Evolutionary conservation across 2,888 invertebrate genomes (phyloP).

Genomic region (Chymomyza amoena): DNA sequence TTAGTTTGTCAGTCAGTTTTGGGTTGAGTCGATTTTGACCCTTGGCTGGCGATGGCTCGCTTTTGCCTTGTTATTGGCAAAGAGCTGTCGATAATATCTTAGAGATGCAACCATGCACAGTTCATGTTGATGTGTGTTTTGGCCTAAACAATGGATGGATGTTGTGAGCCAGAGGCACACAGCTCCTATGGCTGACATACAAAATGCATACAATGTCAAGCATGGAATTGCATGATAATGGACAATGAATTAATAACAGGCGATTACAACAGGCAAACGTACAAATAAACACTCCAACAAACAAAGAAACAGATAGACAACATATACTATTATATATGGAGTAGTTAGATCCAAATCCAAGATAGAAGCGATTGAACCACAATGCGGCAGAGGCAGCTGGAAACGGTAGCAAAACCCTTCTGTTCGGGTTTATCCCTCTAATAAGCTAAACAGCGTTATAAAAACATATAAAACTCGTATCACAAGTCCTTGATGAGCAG

Average conservation of each 20-base stretch:
- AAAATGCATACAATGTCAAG: constrained; percentile 68
- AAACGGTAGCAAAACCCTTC: constrained; percentile 17
- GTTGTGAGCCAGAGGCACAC: constrained; percentile 13
- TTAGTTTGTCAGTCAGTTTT: constrained; percentile 19
- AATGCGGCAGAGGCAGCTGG: constrained; percentile 29
- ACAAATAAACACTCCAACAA: neutral
- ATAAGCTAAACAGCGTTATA: constrained; percentile 12
- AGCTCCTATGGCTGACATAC: constrained; percentile 31
- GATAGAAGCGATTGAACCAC: neutral
- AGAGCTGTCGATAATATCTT: constrained; percentile 66
- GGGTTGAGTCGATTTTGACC: neutral
- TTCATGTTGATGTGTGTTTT: constrained; percentile 7
- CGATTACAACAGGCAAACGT: constrained; percentile 48
- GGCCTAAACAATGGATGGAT: constrained; percentile 54
- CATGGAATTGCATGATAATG: constrained; percentile 61
- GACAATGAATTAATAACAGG: constrained; percentile 71
- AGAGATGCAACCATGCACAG: constrained; percentile 57
- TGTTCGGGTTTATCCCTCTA: neutral
- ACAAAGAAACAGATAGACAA: constrained; percentile 24
- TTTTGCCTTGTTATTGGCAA: constrained; percentile 47
- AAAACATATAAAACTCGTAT: constrained; percentile 8
- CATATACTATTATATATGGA: constrained; percentile 50
- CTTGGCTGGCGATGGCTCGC: neutral
- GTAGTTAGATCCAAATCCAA: constrained; percentile 34
- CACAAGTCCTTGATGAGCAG: constrained; percentile 44